Base-by-base conservation (phyloP, 2,113 vertebrate genomes). In the Trichomycterus rosablanca region DNA sequence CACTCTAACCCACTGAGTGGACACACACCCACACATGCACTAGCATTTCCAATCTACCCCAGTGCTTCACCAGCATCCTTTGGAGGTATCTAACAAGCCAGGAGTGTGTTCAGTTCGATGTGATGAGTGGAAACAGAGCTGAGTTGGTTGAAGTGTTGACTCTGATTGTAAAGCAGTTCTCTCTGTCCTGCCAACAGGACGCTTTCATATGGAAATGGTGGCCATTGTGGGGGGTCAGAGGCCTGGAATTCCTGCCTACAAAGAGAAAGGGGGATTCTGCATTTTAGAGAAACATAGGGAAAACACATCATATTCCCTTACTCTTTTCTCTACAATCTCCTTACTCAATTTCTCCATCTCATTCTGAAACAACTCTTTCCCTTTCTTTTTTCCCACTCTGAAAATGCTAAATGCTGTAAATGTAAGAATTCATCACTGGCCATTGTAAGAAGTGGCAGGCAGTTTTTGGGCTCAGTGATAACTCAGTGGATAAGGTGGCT, bases 181-280 rank as follows among this genome's bases (percentile, higher is more conserved):
- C 44, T 61, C 14, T 26, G n/a, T 15, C n/a, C 20, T 42, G 22
- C 19, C 72, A 66, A 58, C 65, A 26, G 5, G 59, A 28, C 51
- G 58, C 76, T 80, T 84, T 87, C 81, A 84, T 76, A 83, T 81
- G 81, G 71, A 77, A 86, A 85, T 87, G 40, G 3, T 0, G 46
- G n/a, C 51, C 34, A 83, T 81, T 78, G 81, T 85, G 67, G 55
- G 39, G 74, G 64, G 59, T 68, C 64, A 74, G 43, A 19, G 51
- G n/a, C n/a, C n/a, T n/a, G n/a, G 50, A 71, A 70, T 70, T 59
- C 54, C 67, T 70, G 15, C 24, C 18, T 35, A 45, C 54, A 62
- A 73, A 57, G 8, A 77, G 70, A 51, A 74, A 12, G 56, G 6
- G 30, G 19, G 18, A 42, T 18, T 28, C 52, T 24, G 7, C 14